These are phyloP conservation scores for Camponotus pennsylvanicus DNA, from an alignment of 1,140 invertebrate species.

Conservation along the genomic window DNA sequence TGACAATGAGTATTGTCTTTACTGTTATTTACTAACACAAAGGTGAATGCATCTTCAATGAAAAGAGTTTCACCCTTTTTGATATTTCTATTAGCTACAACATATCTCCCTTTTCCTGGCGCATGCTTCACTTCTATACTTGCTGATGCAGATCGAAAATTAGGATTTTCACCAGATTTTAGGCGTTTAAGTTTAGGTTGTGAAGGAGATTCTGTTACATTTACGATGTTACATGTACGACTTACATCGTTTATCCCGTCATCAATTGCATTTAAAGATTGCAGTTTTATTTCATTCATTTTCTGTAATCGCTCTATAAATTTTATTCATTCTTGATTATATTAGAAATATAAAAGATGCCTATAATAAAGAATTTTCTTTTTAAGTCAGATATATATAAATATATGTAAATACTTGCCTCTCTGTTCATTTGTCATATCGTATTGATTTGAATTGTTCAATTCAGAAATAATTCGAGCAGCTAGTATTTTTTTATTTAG, in stretches of 20 bases:
- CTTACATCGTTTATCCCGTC: not conserved
- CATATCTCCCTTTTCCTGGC: conserved; percentile 85
- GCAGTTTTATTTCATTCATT: conserved; percentile 48
- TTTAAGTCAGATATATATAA: not conserved
- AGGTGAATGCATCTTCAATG: conserved; percentile 90
- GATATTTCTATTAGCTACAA: conserved; percentile 87
- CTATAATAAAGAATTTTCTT: not conserved
- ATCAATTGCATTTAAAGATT: not conserved
- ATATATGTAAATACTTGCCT: conserved; percentile 69
- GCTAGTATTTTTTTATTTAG: conserved; percentile 76
- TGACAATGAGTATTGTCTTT: conserved; percentile 83
- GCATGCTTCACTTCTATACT: conserved; percentile 79
- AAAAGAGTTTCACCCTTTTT: conserved; percentile 89
- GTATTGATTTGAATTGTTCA: conserved; percentile 70
- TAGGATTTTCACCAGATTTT: conserved; percentile 75
- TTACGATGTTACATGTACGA: not conserved
- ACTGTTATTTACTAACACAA: conserved; percentile 86
- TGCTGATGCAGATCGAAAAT: conserved; percentile 79
- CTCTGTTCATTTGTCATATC: conserved; percentile 74
- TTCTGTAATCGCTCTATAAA: conserved; percentile 61
- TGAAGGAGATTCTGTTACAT: conserved; percentile 30
- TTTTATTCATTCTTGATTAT: not conserved
- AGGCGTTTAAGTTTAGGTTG: conserved; percentile 53
- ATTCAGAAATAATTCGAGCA: conserved; percentile 72
- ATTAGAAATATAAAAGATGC: conserved; percentile 5